Conservation (phyloP, 2,113 vertebrate genomes). For the Oenanthe melanoleuca region DNA sequence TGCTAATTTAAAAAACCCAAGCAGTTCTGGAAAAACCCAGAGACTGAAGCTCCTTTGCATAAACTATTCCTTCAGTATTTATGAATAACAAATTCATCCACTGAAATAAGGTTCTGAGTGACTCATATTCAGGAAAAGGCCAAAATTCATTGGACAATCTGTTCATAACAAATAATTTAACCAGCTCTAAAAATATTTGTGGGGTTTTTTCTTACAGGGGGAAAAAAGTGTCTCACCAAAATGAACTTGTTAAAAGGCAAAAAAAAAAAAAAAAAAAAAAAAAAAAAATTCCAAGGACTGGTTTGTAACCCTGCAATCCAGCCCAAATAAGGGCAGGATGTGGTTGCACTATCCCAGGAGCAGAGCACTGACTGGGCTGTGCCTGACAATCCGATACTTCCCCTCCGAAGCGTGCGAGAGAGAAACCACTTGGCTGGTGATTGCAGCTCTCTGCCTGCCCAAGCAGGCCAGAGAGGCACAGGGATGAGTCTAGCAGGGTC, state of each 20-base stretch:
- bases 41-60: neutral
- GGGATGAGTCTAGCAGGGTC: accelerated
- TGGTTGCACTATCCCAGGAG: neutral
- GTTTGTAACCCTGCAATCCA: conserved; percentile 42
- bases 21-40: neutral
- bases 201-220: conserved; percentile 38
- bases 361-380: neutral
- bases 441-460: neutral
- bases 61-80: conserved; percentile 28
- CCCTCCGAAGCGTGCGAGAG: conserved; percentile 38
- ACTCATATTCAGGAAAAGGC: conserved; percentile 42
- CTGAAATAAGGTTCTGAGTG: conserved; percentile 38
- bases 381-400: conserved; percentile 46
- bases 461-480: accelerated
- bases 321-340: conserved; percentile 62
- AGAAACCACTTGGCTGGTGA: neutral
- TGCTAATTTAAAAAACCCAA: neutral
- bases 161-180: conserved; percentile 49
- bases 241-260: conserved; percentile 19
- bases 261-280: conserved; percentile 11
- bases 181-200: conserved; percentile 46
- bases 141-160: conserved; percentile 23
- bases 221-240: conserved; percentile 23
- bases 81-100: conserved; percentile 34
- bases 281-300: neutral